Percentiles rank a stretch among this genome's conserved stretches.
phyloP scores from a whole-genome alignment of 1,140 invertebrate species.

The Macrocentrus cingulum region DNA sequence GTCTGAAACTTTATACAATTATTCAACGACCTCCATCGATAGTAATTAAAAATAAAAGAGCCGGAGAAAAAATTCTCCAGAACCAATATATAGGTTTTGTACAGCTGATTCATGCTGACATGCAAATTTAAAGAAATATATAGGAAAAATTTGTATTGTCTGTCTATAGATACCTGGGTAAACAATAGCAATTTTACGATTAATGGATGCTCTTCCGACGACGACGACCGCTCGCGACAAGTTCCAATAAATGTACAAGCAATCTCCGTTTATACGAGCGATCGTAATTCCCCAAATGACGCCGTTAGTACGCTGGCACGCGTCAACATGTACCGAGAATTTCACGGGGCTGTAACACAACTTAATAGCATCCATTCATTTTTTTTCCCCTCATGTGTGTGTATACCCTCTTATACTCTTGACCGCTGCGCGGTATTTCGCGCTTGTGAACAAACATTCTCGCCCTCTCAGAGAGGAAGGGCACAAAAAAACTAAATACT shows the following conservation, averaged over 20 bases:
- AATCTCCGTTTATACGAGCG: constrained; percentile 34
- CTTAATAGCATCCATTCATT: constrained; percentile 22
- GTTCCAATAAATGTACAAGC: constrained; percentile 36
- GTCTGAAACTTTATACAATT: no score
- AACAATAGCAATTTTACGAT: constrained; percentile 17
- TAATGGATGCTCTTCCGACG: constrained; percentile 13
- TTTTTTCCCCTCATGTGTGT: constrained; percentile 18
- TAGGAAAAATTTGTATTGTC: not conserved
- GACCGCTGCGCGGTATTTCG: not conserved
- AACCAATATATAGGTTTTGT: no score
- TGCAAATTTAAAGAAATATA: not conserved
- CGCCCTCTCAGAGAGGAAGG: not conserved
- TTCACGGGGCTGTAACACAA: constrained; percentile 23
- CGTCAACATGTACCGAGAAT: constrained; percentile 25
- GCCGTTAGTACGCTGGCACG: constrained; percentile 23
- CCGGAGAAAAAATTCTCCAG: no score
- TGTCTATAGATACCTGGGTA: constrained; percentile 7
- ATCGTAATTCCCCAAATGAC: constrained; percentile 39
- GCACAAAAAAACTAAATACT: no score
- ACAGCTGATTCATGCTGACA: no score
- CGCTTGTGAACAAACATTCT: not conserved
- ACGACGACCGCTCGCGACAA: constrained; percentile 27
- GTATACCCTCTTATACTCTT: not conserved
- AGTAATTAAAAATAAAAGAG: no score
- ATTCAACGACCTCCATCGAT: no score